Evolutionary conservation across 2,113 vertebrate species (phyloP).

Genomic region (Lepus europaeus): DNA sequence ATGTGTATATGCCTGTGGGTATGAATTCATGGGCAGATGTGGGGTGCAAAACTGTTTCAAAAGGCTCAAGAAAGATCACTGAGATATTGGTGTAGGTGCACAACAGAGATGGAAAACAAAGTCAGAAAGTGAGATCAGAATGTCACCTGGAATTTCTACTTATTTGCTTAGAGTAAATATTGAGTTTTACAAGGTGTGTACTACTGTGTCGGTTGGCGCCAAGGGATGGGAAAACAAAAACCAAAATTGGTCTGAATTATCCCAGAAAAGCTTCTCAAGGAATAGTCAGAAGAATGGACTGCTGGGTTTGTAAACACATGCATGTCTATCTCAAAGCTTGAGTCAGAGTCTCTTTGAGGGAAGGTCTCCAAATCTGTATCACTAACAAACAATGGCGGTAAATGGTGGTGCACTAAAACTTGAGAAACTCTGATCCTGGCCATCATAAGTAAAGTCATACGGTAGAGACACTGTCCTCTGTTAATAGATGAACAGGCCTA

Average conservation of each 20-base stretch:
- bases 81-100: neutral
- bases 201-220: neutral
- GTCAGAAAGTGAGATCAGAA: neutral
- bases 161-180: neutral
- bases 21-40: neutral
- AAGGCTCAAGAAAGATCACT: neutral
- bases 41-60: neutral
- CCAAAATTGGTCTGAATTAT: neutral
- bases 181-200: neutral
- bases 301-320: neutral
- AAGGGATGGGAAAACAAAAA: neutral
- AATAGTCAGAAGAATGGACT: neutral
- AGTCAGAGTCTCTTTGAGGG: neutral
- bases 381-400: neutral
- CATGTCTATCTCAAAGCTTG: neutral
- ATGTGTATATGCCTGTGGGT: neutral
- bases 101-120: neutral
- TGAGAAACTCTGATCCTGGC: neutral
- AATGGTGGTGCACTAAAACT: neutral
- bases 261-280: neutral
- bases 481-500: neutral
- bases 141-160: neutral
- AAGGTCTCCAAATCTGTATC: neutral
- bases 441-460: neutral
- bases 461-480: neutral